Conservation (phyloP, 2,113 vertebrate species). For the Alligator mississippiensis region DNA sequence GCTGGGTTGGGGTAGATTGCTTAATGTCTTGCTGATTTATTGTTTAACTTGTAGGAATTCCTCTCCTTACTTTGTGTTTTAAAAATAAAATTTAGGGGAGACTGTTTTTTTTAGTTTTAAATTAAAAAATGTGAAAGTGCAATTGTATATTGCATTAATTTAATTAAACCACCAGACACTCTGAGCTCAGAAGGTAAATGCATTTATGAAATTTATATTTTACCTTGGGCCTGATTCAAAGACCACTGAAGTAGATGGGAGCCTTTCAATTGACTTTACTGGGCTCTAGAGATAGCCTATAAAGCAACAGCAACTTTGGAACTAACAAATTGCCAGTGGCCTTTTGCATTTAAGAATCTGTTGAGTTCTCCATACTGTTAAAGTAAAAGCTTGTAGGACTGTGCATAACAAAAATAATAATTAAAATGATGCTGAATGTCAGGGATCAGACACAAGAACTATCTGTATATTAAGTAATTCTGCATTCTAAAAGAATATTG, state of each 20-base stretch:
- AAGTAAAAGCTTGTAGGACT: constrained; percentile 19
- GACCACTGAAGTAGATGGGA: neutral
- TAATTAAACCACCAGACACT: constrained; percentile 29
- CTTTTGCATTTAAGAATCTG: constrained; percentile 53
- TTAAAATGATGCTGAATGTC: constrained; percentile 50
- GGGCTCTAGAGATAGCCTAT: neutral
- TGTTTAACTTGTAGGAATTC: fast-evolving
- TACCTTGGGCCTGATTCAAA: constrained; percentile 25
- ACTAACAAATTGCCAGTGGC: constrained; percentile 57
- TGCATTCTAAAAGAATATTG: constrained; percentile 32
- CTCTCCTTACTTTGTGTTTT: neutral
- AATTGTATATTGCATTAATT: constrained; percentile 34
- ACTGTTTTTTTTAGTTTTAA: neutral
- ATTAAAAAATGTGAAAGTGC: neutral
- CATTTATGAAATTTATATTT: constrained; percentile 41
- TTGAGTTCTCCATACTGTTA: constrained; percentile 56
- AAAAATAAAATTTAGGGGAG: neutral
- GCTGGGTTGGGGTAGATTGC: fast-evolving
- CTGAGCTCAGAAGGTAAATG: constrained; percentile 18
- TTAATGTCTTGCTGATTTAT: neutral
- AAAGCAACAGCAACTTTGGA: constrained; percentile 61
- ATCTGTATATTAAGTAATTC: constrained; percentile 46
- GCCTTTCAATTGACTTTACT: neutral
- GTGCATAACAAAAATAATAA: constrained; percentile 31
- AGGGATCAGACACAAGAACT: constrained; percentile 44